These are phyloP conservation scores for Anarrhichthys ocellatus DNA, from an alignment of 2,113 vertebrate species.

Conservation along the genomic window DNA sequence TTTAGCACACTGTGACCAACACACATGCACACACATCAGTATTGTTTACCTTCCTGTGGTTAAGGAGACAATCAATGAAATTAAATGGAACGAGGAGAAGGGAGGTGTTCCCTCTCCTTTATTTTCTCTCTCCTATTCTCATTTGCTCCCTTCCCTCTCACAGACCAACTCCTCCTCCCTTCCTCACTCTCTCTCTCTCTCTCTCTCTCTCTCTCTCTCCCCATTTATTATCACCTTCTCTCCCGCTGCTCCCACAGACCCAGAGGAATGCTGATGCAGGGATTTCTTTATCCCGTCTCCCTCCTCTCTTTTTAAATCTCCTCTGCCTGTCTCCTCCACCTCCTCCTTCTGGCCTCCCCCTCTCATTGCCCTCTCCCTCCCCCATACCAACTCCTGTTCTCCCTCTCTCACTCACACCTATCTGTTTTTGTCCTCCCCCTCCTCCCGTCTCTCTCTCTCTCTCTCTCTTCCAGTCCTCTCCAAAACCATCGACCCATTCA, in stretches of 20 bases:
- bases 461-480: constrained; percentile 1
- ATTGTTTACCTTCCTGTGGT: constrained; percentile 14
- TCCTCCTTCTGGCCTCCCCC: constrained; percentile 21
- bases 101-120: constrained; percentile 10
- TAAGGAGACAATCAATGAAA: constrained; percentile 10
- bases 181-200: constrained; percentile 2
- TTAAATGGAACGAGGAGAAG: constrained; percentile 17
- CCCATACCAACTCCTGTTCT: constrained; percentile 6
- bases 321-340: constrained; percentile 10
- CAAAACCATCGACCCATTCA: constrained; percentile 49
- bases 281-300: constrained; percentile 52
- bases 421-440: neutral
- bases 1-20: neutral
- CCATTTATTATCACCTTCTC: constrained; percentile 46
- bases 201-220: constrained; percentile 14
- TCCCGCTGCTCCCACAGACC: constrained; percentile 16
- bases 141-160: constrained; percentile 1
- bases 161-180: neutral
- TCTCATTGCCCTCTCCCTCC: constrained; percentile 7
- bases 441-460: neutral
- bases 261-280: constrained; percentile 66
- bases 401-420: constrained; percentile 20
- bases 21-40: neutral
- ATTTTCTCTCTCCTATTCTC: constrained; percentile 21
- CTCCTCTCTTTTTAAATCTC: constrained; percentile 28